phyloP scores from a whole-genome alignment of 1,140 invertebrate genomes.

The Drosophila aff. region DNA sequence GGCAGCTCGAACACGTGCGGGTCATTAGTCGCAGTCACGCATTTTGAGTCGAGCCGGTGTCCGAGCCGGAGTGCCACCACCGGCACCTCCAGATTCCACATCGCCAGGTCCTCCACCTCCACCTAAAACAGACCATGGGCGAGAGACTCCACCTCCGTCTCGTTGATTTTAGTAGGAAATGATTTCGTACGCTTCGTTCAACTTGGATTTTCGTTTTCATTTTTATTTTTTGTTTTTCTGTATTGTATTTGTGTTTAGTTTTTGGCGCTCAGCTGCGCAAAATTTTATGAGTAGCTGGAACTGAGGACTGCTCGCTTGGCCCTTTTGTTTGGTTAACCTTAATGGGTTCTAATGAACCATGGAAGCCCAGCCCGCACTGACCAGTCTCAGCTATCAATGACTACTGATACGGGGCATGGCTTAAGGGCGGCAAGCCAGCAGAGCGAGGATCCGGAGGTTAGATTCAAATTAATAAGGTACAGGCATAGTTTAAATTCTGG shows the following conservation, averaged over 20 bases:
- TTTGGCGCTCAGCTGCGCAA: slow-evolving; percentile 78
- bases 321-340: slow-evolving; percentile 59
- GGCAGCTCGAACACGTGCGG: slow-evolving; percentile 75
- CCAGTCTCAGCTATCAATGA: slow-evolving; percentile 23
- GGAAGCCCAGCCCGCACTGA: slow-evolving; percentile 24
- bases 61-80: slow-evolving; percentile 32
- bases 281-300: slow-evolving; percentile 82
- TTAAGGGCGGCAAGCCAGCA: neutral
- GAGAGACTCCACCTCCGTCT: slow-evolving; percentile 46
- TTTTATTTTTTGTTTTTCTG: slow-evolving; percentile 1
- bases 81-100: slow-evolving; percentile 15
- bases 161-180: slow-evolving; percentile 82
- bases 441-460: slow-evolving; percentile 23
- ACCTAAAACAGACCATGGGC: slow-evolving; percentile 22
- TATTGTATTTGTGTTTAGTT: neutral
- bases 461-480: neutral
- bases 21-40: slow-evolving; percentile 83
- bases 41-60: slow-evolving; percentile 71
- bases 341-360: slow-evolving; percentile 79
- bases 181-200: slow-evolving; percentile 83
- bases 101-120: slow-evolving; percentile 28
- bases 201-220: slow-evolving; percentile 51
- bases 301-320: slow-evolving; percentile 28
- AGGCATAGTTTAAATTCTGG: neutral
- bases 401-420: slow-evolving; percentile 21